phyloP scores from a whole-genome alignment of 2,888 invertebrate genomes.

The Leuctra nigra region DNA sequence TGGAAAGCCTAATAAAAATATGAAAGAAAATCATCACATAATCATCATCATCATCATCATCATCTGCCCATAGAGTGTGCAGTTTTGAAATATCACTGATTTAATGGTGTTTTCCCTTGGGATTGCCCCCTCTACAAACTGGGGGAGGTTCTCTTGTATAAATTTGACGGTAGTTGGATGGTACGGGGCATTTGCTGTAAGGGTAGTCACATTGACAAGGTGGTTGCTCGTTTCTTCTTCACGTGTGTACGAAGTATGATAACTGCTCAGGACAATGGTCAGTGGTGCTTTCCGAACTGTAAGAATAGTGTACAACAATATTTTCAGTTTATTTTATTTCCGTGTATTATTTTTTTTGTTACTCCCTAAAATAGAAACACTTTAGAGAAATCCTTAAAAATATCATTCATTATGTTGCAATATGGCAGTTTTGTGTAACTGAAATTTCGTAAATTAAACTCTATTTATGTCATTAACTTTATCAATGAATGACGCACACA shows the following conservation, averaged over 20 bases:
- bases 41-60: constrained; percentile 21
- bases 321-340: neutral
- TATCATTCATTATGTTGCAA: neutral
- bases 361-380: neutral
- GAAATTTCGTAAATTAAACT: too few relatives aligned
- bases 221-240: neutral
- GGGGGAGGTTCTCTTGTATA: constrained; percentile 14
- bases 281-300: constrained; percentile 19
- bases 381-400: too few relatives aligned
- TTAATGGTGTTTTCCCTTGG: constrained; percentile 27
- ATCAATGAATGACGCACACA: too few relatives aligned
- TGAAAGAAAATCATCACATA: too few relatives aligned
- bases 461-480: too few relatives aligned
- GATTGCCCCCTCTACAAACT: constrained; percentile 13
- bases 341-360: neutral
- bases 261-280: constrained; percentile 25
- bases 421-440: neutral
- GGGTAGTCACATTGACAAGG: neutral
- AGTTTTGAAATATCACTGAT: constrained; percentile 28
- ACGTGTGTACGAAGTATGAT: constrained; percentile 14
- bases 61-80: constrained; percentile 16
- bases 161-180: constrained; percentile 13
- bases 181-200: constrained; percentile 6
- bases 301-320: constrained; percentile 1
- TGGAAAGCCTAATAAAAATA: constrained; percentile 11